These are phyloP conservation scores for Pherbina coryleti DNA, from an alignment of 2,888 invertebrate species.

Conservation along the genomic window DNA sequence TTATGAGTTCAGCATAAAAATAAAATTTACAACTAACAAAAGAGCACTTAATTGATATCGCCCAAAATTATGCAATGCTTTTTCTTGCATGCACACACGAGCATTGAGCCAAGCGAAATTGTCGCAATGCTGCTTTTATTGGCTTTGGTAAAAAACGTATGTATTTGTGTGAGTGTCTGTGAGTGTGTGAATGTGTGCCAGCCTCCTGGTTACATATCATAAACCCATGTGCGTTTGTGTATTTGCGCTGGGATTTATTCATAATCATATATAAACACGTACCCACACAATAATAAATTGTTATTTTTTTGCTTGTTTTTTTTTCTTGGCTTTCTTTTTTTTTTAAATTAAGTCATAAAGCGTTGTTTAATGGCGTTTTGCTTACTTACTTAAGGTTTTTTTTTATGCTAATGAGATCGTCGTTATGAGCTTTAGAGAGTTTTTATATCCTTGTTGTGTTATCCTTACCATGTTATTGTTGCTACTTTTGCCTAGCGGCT, in stretches of 20 bases:
- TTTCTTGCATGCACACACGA: not conserved
- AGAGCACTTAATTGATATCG: not conserved
- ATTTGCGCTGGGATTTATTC: conserved; percentile 25
- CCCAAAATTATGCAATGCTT: not conserved
- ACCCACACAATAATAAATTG: conserved; percentile 31
- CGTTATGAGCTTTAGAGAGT: conserved; percentile 33
- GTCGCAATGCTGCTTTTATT: conserved; percentile 28
- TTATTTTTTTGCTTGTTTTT: conserved; percentile 9
- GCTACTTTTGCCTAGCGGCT: conserved; percentile 8
- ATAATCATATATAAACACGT: conserved; percentile 31
- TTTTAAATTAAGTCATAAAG: conserved; percentile 65
- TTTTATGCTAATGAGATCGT: conserved; percentile 38
- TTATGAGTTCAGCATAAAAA: not conserved
- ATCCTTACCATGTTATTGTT: not conserved
- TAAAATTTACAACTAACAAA: too few species aligned
- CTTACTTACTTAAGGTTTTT: conserved; percentile 32
- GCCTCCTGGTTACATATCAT: not conserved
- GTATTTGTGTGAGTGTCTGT: not conserved
- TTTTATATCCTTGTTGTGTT: conserved; percentile 19
- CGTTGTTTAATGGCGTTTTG: conserved; percentile 68
- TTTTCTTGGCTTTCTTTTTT: not conserved
- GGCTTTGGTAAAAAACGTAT: not conserved
- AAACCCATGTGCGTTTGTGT: conserved; percentile 5
- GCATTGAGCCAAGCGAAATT: not conserved
- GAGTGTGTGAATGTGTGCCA: not conserved